Evolutionary conservation across 2,888 invertebrate species (phyloP).

Genomic region (Tinea semifulvella): DNA sequence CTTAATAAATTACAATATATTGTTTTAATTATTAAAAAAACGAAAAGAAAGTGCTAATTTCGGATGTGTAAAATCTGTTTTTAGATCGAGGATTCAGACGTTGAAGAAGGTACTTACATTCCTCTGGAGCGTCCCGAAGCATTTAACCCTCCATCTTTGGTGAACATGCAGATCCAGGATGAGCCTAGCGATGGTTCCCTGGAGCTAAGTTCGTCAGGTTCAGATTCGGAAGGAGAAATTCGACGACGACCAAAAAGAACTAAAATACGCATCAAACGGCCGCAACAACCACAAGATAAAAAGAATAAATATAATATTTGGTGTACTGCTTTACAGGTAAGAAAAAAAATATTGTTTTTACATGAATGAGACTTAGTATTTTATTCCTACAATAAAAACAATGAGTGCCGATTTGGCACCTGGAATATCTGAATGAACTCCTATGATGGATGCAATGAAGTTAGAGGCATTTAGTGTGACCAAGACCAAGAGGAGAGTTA

Average conservation of each 20-base stretch:
- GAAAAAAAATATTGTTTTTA: constrained; percentile 8
- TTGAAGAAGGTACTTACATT: constrained; percentile 62
- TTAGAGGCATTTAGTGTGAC: too few relatives aligned
- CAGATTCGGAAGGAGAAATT: constrained; percentile 68
- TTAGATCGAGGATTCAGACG: constrained; percentile 59
- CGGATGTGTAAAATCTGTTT: too few relatives aligned
- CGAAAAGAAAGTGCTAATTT: too few relatives aligned
- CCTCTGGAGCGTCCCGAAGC: constrained; percentile 66
- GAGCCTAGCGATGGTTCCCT: constrained; percentile 66
- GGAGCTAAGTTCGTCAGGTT: constrained; percentile 58
- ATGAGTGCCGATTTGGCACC: too few relatives aligned
- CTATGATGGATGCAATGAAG: too few relatives aligned
- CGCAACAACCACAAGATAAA: constrained; percentile 44
- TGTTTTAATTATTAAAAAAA: too few relatives aligned
- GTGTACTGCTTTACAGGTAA: constrained; percentile 67
- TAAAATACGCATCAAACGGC: constrained; percentile 42
- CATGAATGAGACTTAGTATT: too few relatives aligned
- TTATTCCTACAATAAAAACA: too few relatives aligned
- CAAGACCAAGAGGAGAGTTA: too few relatives aligned
- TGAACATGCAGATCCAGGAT: constrained; percentile 65
- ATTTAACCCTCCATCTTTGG: constrained; percentile 57
- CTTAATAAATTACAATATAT: neutral
- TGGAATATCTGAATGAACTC: too few relatives aligned
- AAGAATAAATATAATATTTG: constrained; percentile 82
- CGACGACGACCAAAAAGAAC: constrained; percentile 61